These are phyloP conservation scores for Lasiurus cinereus DNA, from an alignment of 2,113 vertebrate species.

Conservation along the genomic window DNA sequence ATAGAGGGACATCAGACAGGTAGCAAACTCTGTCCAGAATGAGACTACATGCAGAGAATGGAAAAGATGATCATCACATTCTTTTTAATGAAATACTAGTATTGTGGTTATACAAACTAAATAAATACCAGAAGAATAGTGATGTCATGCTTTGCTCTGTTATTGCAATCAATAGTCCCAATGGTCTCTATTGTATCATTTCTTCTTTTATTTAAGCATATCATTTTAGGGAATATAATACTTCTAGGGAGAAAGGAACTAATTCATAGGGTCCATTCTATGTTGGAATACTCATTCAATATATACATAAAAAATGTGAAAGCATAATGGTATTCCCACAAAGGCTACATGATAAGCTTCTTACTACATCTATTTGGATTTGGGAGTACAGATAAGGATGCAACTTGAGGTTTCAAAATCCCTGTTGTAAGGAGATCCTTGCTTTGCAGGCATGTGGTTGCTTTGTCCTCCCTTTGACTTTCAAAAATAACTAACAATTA, in stretches of 20 bases:
- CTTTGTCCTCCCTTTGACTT: not conserved
- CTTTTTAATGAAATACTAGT: not conserved
- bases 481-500: constrained; percentile 16
- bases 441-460: not conserved
- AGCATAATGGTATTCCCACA: not conserved
- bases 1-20: not conserved
- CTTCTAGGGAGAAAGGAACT: not conserved
- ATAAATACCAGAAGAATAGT: not conserved
- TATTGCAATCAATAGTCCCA: not conserved
- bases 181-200: not conserved
- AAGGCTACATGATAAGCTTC: not conserved
- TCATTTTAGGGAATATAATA: not conserved
- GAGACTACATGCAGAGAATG: not conserved
- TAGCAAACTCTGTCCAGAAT: not conserved
- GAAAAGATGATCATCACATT: not conserved
- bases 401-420: not conserved
- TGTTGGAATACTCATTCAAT: constrained; percentile 35
- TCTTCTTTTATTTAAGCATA: constrained; percentile 11
- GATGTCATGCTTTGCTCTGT: not conserved
- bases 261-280: not conserved
- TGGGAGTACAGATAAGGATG: not conserved
- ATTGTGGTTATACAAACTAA: accelerated
- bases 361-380: not conserved
- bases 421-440: not conserved
- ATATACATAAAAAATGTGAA: constrained; percentile 51